Base-by-base conservation (phyloP, 1,140 invertebrate genomes). In the Pseudoatta argentina region DNA sequence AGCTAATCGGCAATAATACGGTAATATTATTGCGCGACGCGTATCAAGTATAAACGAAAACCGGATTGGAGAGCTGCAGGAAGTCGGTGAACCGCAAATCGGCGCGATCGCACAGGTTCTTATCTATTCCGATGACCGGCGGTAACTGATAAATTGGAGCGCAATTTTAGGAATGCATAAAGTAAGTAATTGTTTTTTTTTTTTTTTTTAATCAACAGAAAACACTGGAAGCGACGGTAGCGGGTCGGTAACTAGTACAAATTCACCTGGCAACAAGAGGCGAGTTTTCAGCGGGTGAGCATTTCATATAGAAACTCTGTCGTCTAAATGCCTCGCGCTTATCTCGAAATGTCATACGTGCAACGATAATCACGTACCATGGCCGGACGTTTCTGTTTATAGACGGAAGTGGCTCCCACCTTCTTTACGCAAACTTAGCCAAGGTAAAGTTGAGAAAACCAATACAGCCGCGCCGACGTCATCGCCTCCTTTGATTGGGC, bases 341-440 rank as follows among this genome's bases (percentile, higher is more conserved):
- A 83, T 83, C 55, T 73, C 12, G 39, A 83, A 83, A 83, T 83
- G 79, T 83, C 79, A 83, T 73, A 82, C 79, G 79, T 73, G 67
- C 69, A 90, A 76, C 87, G 83, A 66, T 86, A 87, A 88, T 89
- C 90, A 85, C 75, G 89, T 92, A 92, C 48, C 61, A 44, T 64
- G 61, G 18, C 30, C 30, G 48, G 73, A 30, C 57, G 48, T 72
- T 63, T 44, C 72, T 85, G 61, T 82, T 51, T 88, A 86, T 90
- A 97, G 96, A 91, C 97, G 98, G 94, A 98, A 98, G 97, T 99
- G 98, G 98, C 95, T 99, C 78, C 98, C 98, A 72, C 97, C 97
- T 78, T 98, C 97, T 51, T 96, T 99, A 67, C 96, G 98, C 79
- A 99, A 99, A 95, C 96, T 98, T 83, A 98, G 98, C 89, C 98